Conservation (phyloP, 1,140 invertebrate genomes). For the Drosophila tani region DNA sequence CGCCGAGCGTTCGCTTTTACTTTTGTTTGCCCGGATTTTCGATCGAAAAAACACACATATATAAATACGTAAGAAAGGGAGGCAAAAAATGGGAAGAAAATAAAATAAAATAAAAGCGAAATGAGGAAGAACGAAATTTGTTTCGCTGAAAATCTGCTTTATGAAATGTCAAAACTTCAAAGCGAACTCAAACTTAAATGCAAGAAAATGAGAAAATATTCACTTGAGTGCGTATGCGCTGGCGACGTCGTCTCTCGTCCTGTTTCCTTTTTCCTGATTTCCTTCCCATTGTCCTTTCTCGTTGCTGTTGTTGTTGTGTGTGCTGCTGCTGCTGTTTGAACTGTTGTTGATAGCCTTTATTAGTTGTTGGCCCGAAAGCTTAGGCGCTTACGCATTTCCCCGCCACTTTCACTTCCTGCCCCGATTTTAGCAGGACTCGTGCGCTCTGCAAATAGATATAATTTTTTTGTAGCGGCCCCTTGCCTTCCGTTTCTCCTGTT, state of each 20-base stretch:
- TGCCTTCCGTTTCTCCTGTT: constrained; percentile 23
- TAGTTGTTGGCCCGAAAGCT: constrained; percentile 77
- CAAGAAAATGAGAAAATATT: constrained; percentile 84
- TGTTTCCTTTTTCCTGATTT: constrained; percentile 34
- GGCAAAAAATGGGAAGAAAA: constrained; percentile 29
- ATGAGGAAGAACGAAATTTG: constrained; percentile 45
- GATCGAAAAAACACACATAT: constrained; percentile 54
- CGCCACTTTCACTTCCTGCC: constrained; percentile 42
- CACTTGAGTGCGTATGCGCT: constrained; percentile 79
- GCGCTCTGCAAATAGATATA: constrained; percentile 56
- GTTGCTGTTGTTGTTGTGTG: constrained; percentile 22
- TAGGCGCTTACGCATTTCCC: constrained; percentile 69
- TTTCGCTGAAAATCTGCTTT: constrained; percentile 70
- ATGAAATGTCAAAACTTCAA: constrained; percentile 85
- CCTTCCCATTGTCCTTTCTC: constrained; percentile 28
- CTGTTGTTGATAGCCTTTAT: constrained; percentile 83
- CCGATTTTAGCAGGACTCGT: constrained; percentile 32
- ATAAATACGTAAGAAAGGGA: constrained; percentile 4
- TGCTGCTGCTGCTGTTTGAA: constrained; percentile 70
- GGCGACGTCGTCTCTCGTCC: constrained; percentile 12
- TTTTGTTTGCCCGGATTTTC: constrained; percentile 83
- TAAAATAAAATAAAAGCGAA: constrained; percentile 44
- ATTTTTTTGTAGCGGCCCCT: constrained; percentile 1
- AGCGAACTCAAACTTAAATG: constrained; percentile 79
- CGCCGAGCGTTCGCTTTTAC: constrained; percentile 70